Evolutionary conservation across 2,113 vertebrate genomes (phyloP), one percentile per base, ranked within the genome.

Genomic region (Cacatua alba): DNA sequence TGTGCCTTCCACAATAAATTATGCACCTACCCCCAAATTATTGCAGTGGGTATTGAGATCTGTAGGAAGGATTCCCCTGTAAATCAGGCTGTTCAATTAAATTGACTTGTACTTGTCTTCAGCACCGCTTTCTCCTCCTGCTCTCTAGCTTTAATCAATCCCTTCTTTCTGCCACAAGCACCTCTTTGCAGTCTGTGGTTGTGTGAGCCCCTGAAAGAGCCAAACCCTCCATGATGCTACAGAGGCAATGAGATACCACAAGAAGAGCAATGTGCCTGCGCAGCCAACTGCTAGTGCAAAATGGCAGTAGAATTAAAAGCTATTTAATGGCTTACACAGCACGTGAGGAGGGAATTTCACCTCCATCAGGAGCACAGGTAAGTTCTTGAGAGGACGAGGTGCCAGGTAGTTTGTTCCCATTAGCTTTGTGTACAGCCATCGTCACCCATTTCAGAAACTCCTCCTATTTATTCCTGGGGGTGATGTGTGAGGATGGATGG

Each of bases 171-270:
- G 86, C 68, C 37, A 19, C 0, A 2, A 53, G 65, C 14, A 23
- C 17, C 55, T 57, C 84, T 65, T 16, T 24, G 44, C 57, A 26
- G 4, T 0, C 78, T 7, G 39, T 6, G n/a, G 24, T 39, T 65
- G 37, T 31, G 51, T 39, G 9, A 74, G 64, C 74, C 37, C 64
- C 57, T 7, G 6, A 19, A 25, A 5, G 43, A 41, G 17, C 13
- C 46, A 33, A 75, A 44, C 9, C 28, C 48, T 19, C n/a, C 0
- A 0, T 4, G 62, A 43, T 12, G 71, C 55, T 37, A 28, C 12
- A 39, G 57, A 55, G 53, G 13, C 31, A 33, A 31, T 10, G 12
- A 0, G n/a, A 9, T 5, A n/a, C 26, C 21, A 23, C 57, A 31
- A 7, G 53, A 29, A 44, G 55, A 15, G 35, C 17, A 44, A 17